These are phyloP conservation scores for Hipposideros armiger DNA, from an alignment of 2,113 vertebrate species.

Conservation along the genomic window DNA sequence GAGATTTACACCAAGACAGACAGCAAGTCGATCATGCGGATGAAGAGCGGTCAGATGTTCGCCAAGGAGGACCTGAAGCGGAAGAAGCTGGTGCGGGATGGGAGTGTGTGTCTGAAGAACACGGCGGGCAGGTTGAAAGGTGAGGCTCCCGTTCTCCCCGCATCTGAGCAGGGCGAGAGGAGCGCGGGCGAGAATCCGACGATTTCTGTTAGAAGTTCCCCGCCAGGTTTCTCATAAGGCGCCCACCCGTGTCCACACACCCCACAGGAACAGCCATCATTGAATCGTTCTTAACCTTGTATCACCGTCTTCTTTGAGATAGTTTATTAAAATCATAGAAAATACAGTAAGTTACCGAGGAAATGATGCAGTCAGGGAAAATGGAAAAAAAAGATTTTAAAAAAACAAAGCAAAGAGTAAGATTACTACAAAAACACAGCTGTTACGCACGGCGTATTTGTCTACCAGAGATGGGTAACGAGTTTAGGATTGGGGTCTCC, in stretches of 20 bases:
- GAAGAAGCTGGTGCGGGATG: slow-evolving; percentile 94
- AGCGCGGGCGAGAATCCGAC: neutral
- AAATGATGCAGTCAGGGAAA: neutral
- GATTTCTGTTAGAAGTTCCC: neutral
- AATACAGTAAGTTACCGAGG: neutral
- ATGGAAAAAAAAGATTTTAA: neutral
- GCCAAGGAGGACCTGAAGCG: slow-evolving; percentile 95
- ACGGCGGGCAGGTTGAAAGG: slow-evolving; percentile 93
- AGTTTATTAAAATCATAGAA: neutral
- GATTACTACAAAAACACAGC: too few species aligned
- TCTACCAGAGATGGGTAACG: neutral
- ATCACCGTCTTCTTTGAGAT: neutral
- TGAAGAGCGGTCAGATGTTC: slow-evolving; percentile 98
- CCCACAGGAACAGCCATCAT: fast-evolving
- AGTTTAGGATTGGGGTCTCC: neutral
- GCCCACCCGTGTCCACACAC: neutral
- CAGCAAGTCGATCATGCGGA: slow-evolving; percentile 97
- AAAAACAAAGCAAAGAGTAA: neutral
- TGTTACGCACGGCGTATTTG: neutral
- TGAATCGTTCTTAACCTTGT: neutral
- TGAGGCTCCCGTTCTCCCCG: slow-evolving; percentile 57
- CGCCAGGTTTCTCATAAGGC: neutral
- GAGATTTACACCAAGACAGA: slow-evolving; percentile 95
- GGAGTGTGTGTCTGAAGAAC: slow-evolving; percentile 92
- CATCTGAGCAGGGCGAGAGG: fast-evolving